phyloP scores from a whole-genome alignment of 2,888 invertebrate species.

The Rhynchonema sp. region DNA sequence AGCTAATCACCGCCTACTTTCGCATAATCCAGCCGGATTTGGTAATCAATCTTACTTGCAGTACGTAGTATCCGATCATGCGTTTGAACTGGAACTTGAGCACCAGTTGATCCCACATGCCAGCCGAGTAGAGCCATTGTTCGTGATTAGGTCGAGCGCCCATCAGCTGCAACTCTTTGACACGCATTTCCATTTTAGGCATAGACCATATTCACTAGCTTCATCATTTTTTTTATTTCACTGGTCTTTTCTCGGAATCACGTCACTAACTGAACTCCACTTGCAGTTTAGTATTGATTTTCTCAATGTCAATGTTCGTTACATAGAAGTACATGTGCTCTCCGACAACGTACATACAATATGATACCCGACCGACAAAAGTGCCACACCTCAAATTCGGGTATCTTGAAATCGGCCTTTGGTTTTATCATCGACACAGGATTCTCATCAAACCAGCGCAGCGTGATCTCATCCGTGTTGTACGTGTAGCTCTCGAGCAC shows the following conservation, averaged over 20 bases:
- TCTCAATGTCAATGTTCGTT: too few relatives aligned
- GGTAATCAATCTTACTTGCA: background rate
- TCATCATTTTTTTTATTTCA: too few relatives aligned
- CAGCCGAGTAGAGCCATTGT: background rate
- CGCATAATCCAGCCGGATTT: too few relatives aligned
- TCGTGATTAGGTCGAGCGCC: background rate
- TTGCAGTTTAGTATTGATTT: too few relatives aligned
- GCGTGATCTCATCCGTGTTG: background rate
- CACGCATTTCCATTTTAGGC: too few relatives aligned
- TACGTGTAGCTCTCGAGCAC: background rate
- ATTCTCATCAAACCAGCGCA: background rate
- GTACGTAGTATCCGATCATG: background rate
- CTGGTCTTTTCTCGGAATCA: too few relatives aligned
- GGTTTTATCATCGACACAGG: background rate
- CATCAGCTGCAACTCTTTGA: background rate
- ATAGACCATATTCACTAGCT: too few relatives aligned
- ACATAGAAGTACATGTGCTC: too few relatives aligned
- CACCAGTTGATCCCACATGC: background rate
- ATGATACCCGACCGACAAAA: too few relatives aligned
- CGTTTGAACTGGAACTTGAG: background rate
- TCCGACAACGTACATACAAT: too few relatives aligned
- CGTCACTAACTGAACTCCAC: too few relatives aligned
- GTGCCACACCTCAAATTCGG: background rate
- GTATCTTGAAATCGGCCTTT: background rate
- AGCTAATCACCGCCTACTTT: too few relatives aligned